Evolutionary conservation across 2,113 vertebrate species (phyloP).

Genomic region (Tragelaphus buxtoni): DNA sequence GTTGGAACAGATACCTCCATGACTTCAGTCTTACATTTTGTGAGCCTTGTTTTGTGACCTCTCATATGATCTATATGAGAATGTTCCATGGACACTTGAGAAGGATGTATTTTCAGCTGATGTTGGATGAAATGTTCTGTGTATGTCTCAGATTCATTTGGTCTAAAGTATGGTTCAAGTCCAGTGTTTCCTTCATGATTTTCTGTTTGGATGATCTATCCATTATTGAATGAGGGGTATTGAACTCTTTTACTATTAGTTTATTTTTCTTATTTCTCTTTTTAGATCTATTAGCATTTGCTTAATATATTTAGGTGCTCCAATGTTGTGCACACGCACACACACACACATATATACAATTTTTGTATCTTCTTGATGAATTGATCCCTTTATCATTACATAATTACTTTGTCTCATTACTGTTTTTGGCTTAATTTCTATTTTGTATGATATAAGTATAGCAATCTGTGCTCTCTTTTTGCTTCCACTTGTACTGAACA

Average conservation of each 20-base stretch:
- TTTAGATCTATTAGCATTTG: not conserved
- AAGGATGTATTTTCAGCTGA: not conserved
- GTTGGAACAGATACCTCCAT: not conserved
- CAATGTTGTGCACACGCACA: not conserved
- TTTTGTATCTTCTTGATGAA: not conserved
- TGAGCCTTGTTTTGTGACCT: not conserved
- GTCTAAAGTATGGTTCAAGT: not conserved
- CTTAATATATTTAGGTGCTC: not conserved
- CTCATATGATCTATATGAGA: not conserved
- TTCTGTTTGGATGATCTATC: not conserved
- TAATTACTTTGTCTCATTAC: not conserved
- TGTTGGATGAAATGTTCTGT: not conserved
- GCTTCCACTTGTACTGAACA: not conserved
- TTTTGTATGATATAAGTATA: not conserved
- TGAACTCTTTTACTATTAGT: not conserved
- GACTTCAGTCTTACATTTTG: not conserved
- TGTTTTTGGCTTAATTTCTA: not conserved
- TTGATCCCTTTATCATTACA: not conserved
- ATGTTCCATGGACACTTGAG: not conserved
- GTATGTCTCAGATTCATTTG: not conserved
- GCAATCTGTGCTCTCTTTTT: not conserved
- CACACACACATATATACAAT: not conserved
- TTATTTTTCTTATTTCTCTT: not conserved
- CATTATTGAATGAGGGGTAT: not conserved
- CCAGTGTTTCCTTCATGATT: not conserved